Conservation (phyloP, 2,888 invertebrate genomes). For the Pachydiplax longipennis region DNA sequence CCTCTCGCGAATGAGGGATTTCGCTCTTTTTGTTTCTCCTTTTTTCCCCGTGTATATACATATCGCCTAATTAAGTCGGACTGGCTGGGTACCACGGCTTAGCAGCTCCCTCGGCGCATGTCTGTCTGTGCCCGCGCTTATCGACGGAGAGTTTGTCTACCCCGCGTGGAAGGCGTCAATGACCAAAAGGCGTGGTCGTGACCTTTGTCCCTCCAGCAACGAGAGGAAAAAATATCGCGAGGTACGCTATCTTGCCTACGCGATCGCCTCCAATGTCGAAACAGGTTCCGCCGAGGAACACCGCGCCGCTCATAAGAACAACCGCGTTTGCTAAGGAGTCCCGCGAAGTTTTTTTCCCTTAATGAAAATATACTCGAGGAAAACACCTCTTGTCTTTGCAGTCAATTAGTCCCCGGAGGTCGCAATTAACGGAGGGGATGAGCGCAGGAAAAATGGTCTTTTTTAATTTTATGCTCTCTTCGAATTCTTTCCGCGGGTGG, state of each 20-base stretch:
- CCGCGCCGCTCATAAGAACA: background rate
- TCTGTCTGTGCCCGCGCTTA: background rate
- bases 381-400: background rate
- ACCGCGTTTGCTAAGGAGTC: too few species aligned
- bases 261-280: background rate
- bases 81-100: background rate
- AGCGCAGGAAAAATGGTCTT: background rate
- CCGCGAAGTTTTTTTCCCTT: background rate
- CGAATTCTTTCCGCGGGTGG: background rate
- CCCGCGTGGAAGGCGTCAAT: constrained; percentile 11
- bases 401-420: background rate
- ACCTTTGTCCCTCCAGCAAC: constrained; percentile 9
- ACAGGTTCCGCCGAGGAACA: constrained; percentile 4
- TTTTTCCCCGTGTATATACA: background rate
- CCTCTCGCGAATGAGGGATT: background rate
- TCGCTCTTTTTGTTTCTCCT: background rate
- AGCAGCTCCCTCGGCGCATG: background rate
- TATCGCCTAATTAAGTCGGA: constrained; percentile 37
- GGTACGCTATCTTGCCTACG: background rate
- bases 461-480: background rate
- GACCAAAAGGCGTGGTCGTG: constrained; percentile 35
- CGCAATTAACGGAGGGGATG: background rate
- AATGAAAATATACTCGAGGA: background rate
- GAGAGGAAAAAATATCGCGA: background rate
- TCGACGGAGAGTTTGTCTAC: constrained; percentile 15